A percentile compares a stretch with the other conserved stretches of the same genome.
Conservation (phyloP, 2,888 invertebrate species). For the Pollenia griseotomentosa region DNA sequence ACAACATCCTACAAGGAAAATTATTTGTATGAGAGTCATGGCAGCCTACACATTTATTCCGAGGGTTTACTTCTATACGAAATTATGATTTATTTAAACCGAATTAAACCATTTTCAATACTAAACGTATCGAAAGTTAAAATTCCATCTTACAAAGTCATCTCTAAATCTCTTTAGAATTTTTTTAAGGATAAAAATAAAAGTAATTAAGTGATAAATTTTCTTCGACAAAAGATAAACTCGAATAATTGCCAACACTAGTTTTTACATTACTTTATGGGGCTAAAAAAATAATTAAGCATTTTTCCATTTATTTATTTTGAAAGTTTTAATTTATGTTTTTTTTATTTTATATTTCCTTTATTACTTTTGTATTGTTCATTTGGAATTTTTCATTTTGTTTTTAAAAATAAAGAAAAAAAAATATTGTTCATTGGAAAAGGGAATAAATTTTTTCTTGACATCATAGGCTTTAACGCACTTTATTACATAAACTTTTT, state of each 20-base stretch:
- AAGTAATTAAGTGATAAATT: too few relatives aligned
- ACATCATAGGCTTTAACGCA: background rate
- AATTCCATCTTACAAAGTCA: background rate
- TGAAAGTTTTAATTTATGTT: slow-evolving; percentile 1
- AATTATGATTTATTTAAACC: too few relatives aligned
- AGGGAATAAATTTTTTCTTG: slow-evolving; percentile 3
- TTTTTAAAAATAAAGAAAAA: background rate
- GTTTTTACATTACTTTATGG: background rate
- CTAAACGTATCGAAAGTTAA: too few relatives aligned
- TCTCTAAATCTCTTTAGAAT: background rate
- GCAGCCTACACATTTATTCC: too few relatives aligned
- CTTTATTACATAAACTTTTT: too few relatives aligned
- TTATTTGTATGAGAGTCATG: too few relatives aligned
- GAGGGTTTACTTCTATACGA: too few relatives aligned
- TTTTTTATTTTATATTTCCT: slow-evolving; percentile 42
- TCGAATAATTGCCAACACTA: too few relatives aligned
- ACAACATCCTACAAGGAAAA: too few relatives aligned
- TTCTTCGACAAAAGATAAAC: too few relatives aligned
- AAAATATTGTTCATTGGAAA: background rate
- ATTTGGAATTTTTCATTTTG: slow-evolving; percentile 2
- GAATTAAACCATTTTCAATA: too few relatives aligned
- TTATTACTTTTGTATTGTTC: slow-evolving; percentile 40
- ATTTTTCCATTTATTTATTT: slow-evolving; percentile 52
- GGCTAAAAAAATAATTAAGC: slow-evolving; percentile 27
- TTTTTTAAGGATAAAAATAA: background rate